Evolutionary conservation across 2,888 invertebrate species (phyloP).

Genomic region (Microctonus brassicae): DNA sequence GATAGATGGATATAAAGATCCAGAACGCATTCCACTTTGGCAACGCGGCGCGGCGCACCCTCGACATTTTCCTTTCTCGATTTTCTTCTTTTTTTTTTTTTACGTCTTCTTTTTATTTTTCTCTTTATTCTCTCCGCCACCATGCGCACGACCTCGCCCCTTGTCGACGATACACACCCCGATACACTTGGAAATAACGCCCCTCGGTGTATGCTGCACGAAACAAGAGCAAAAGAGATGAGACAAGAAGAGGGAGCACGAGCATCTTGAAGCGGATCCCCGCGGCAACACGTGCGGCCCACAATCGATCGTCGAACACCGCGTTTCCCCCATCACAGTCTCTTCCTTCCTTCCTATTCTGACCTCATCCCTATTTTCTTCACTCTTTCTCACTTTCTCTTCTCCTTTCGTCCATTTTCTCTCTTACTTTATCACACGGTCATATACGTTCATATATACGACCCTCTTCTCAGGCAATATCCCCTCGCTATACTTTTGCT

Average conservation of each 20-base stretch:
- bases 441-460: background rate
- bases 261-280: constrained; percentile 35
- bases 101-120: background rate
- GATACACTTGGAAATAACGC: constrained; percentile 35
- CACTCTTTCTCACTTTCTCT: background rate
- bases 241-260: constrained; percentile 21
- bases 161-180: constrained; percentile 34
- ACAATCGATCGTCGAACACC: constrained; percentile 32
- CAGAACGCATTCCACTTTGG: constrained; percentile 34
- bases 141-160: constrained; percentile 31
- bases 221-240: background rate
- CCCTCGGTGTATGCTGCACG: background rate
- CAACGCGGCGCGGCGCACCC: constrained; percentile 48
- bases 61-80: constrained; percentile 35
- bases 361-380: background rate
- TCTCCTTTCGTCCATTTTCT: background rate
- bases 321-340: background rate
- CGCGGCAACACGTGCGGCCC: constrained; percentile 38
- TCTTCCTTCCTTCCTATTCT: constrained; percentile 21
- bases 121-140: background rate
- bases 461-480: background rate
- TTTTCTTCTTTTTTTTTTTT: constrained; percentile 38
- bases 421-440: background rate
- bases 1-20: background rate
- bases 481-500: constrained; percentile 8